Conservation (phyloP, 2,888 invertebrate genomes). For the Phaedon cochleariae region DNA sequence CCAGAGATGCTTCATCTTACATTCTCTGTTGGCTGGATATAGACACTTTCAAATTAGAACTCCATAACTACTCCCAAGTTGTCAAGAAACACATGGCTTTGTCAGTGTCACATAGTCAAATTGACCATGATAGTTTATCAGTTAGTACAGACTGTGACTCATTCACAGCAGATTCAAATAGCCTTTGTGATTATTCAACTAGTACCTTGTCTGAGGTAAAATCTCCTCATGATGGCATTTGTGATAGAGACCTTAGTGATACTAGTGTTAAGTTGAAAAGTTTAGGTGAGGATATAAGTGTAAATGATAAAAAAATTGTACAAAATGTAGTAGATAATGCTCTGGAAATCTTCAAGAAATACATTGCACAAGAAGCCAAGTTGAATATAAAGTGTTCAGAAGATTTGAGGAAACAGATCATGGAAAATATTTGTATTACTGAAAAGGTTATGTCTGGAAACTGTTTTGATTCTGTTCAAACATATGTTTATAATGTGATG, state of each 20-base stretch:
- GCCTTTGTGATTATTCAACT: conserved; percentile 56
- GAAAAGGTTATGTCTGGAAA: conserved; percentile 72
- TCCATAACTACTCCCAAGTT: conserved; percentile 32
- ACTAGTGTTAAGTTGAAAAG: conserved; percentile 52
- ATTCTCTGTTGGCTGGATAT: conserved; percentile 82
- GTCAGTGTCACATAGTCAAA: conserved; percentile 45
- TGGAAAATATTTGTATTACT: conserved; percentile 74
- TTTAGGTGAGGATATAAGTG: conserved; percentile 34
- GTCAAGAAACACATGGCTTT: conserved; percentile 36
- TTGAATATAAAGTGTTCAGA: conserved; percentile 69
- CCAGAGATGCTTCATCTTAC: conserved; percentile 71
- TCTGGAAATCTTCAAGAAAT: conserved; percentile 78
- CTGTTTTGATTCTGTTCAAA: conserved; percentile 79
- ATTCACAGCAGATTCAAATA: conserved; percentile 57
- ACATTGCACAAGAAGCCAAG: conserved; percentile 75
- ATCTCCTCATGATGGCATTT: conserved; percentile 45
- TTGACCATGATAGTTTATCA: conserved; percentile 61
- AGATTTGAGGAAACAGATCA: conserved; percentile 67
- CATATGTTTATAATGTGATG: conserved; percentile 71
- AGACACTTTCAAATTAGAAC: conserved; percentile 70
- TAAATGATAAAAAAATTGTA: conserved; percentile 40
- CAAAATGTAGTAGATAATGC: conserved; percentile 67
- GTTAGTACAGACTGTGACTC: conserved; percentile 63
- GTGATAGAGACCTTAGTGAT: conserved; percentile 57
- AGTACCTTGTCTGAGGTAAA: conserved; percentile 44